Evolutionary conservation across 2,797 vertebrate genomes (phyloP).

Genomic region (Sebastes baramenuke): DNA sequence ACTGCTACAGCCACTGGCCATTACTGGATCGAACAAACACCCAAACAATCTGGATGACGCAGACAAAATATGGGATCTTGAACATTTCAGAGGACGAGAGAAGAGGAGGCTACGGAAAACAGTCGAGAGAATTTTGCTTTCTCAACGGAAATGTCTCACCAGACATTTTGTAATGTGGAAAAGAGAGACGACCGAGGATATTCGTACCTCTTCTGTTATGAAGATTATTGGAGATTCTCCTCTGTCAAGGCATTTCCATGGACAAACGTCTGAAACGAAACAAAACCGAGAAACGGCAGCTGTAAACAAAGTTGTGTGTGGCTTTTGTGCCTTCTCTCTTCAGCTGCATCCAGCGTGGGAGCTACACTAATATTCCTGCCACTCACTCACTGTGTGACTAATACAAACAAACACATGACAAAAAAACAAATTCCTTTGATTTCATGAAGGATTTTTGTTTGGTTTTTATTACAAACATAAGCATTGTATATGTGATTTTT

Average conservation of each 20-base stretch:
- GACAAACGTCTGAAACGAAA: constrained; percentile 30
- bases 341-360: constrained; percentile 17
- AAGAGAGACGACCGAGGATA: constrained; percentile 13
- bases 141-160: constrained; percentile 28
- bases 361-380: constrained; percentile 28
- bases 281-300: constrained; percentile 36
- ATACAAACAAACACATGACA: constrained; percentile 8
- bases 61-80: constrained; percentile 26
- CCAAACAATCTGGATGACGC: constrained; percentile 23
- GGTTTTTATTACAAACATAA: constrained; percentile 40
- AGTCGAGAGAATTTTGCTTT: constrained; percentile 8
- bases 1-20: constrained; percentile 53
- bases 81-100: constrained; percentile 26
- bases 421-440: constrained; percentile 76
- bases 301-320: constrained; percentile 35
- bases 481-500: constrained; percentile 79
- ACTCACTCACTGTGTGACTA: constrained; percentile 31
- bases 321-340: constrained; percentile 6
- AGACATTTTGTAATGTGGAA: constrained; percentile 52
- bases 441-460: constrained; percentile 73
- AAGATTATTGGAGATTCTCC: constrained; percentile 30
- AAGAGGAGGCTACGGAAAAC: constrained; percentile 13
- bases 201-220: constrained; percentile 30
- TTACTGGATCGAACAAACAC: constrained; percentile 50
- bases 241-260: constrained; percentile 11